Evolutionary conservation across 2,113 vertebrate species (phyloP), one percentile per base, ranked within the genome.

Genomic region (Phalacrocorax pelagicus): DNA sequence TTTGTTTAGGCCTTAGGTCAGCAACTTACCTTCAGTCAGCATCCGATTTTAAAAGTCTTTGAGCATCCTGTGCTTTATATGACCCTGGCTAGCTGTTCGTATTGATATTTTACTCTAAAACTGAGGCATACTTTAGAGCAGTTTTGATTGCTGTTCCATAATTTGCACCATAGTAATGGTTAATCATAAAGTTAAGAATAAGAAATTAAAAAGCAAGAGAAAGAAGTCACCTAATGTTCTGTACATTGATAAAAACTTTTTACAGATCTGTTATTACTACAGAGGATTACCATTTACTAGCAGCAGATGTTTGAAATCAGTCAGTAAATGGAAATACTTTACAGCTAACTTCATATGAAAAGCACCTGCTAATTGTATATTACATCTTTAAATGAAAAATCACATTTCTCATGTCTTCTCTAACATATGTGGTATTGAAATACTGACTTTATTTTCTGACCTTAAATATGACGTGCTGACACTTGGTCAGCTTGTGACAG

Each of bases 401-500:
- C 71, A 61, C 16, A 27, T 66, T 97, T 95, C 88, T 80, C 69
- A 67, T 88, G 49, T 75, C n/a, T 36, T 63, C 32, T 62, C 18
- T 73, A 81, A 14, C 15, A 63, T 85, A 72, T 42, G 2, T 38
- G 23, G 9, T 51, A 59, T 91, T 91, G 77, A 70, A 62, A 89
- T 84, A 82, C 62, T 80, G 32, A 79, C 80, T 91, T 84, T 34
- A 88, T 72, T 82, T 52, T 75, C n/a, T 97, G 88, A 88, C 82
- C 88, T 91, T 93, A 95, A 96, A 81, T 79, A 88, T 54, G 42
- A 72, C 3, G 1, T 88, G 70, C 58, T 90, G 74, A 72, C 55
- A 81, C 17, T 26, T 36, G 46, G 70, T 75, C 92, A 23, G 4
- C 49, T 52, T 59, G 58, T 88, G 75, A 90, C 77, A 94, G 91